These are phyloP conservation scores for Dendrocopos noguchii DNA, from an alignment of 2,113 vertebrate genomes.

Conservation along the genomic window DNA sequence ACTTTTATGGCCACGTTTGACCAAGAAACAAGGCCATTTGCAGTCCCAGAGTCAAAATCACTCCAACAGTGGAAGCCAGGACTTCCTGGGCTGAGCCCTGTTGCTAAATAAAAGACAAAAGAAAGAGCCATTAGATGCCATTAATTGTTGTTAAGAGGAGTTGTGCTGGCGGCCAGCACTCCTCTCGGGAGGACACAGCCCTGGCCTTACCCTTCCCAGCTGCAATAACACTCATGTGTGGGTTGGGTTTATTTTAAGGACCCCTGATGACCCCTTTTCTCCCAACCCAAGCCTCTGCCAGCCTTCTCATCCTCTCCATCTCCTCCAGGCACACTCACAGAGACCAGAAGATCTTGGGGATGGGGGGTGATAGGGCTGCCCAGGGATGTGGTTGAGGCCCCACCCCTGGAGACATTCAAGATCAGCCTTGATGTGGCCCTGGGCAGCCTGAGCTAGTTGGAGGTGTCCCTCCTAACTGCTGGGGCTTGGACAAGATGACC, in stretches of 20 bases:
- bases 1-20: conserved; percentile 21
- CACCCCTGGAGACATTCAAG: too few relatives aligned
- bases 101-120: conserved; percentile 81
- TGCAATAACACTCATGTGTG: background rate
- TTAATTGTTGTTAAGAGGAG: conserved; percentile 63
- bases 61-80: conserved; percentile 50
- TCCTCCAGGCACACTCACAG: rapidly evolving
- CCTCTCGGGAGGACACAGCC: conserved; percentile 2
- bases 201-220: background rate
- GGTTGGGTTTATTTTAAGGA: background rate
- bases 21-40: conserved; percentile 68
- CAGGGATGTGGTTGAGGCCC: too few relatives aligned
- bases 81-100: conserved; percentile 79
- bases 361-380: background rate
- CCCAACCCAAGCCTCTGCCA: background rate
- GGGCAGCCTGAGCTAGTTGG: too few relatives aligned
- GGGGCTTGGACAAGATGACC: too few relatives aligned
- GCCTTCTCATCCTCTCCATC: background rate
- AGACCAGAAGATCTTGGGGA: background rate
- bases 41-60: conserved; percentile 69
- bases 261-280: background rate
- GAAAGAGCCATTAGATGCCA: conserved; percentile 71
- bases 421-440: too few relatives aligned
- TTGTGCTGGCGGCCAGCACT: conserved; percentile 27
- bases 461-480: too few relatives aligned